Base-by-base conservation (phyloP, 2,113 vertebrate species). In the Micronycteris hirsuta region DNA sequence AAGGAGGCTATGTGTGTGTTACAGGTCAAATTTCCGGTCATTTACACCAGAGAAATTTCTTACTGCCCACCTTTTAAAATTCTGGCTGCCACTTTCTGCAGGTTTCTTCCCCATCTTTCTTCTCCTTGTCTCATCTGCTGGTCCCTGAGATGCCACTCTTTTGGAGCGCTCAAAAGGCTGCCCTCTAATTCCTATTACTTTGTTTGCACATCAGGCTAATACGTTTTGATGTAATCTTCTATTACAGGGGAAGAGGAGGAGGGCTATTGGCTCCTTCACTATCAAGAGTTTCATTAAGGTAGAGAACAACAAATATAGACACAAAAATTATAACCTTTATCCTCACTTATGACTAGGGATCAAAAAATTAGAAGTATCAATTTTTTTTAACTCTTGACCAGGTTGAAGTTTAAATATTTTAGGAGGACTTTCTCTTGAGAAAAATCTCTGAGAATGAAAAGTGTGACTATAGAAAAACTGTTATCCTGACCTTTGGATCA, bases 351-450 rank as follows among this genome's bases (percentile, higher is more conserved):
- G 22, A 84, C 49, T 5, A 90, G 2, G 5, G 9, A 71, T 87
- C 10, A 54, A 92, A 93, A 38, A 28, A 87, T 45, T 45, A 61
- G 3, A 82, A 74, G 4, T 83, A 63, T 74, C n/a, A 22, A 13
- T 26, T 61, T 26, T 86, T 89, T 70, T 77, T 33, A 90, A 63
- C n/a, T 76, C 87, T 54, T 56, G 38, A 24, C 17, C 52, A 85
- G 2, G 13, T n/a, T 87, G 76, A 92, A 89, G 10, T 90, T 90
- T 92, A 92, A 87, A 84, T 80, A 92, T 85, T 89, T 94, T 43
- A 3, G 7, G 22, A 92, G 2, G 31, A 36, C 12, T 76, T 89
- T 76, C 28, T 77, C 67, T 52, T 71, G 33, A 82, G 5, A 78
- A 89, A 80, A 85, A 43, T 28, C 7, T 8, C 10, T 77, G 0